Evolutionary conservation across 2,113 vertebrate species (phyloP), one percentile per base, ranked within the genome.

Genomic region (Pituophis catenifer): DNA sequence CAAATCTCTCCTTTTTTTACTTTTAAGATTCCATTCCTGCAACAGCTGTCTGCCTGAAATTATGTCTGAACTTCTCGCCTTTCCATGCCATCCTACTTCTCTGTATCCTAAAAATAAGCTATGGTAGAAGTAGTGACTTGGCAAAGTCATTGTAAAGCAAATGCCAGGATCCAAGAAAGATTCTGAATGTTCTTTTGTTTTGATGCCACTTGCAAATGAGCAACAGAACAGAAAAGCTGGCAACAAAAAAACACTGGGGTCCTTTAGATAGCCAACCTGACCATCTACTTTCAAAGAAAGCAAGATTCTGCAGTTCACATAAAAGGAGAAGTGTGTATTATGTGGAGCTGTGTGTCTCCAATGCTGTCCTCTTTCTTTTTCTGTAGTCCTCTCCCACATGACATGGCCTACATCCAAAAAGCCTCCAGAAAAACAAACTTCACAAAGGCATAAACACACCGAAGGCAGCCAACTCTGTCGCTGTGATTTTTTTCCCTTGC

Each of bases 61-160:
- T 33, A 93, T 8, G 54, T 54, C 65, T 89, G 88, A 90, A 90
- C 92, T 24, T 93, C 92, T 93, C 44, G 29, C 65, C 92, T 93
- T 90, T 89, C 88, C 89, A 44, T 90, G 54, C 88, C 70, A 86
- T 88, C 57, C 65, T 59, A 24, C 70, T 70, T 93, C 8, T 65
- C 85, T 85, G 53, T 50, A 59, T 89, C 53, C 92, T 93, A 93
- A 93, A 90, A 93, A 93, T 93, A 93, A 89, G 50, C 53, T 89
- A 89, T n/a, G 65, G 65, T 89, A 53, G 62, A 81, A 92, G 62
- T 54, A n/a, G 54, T 93, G 88, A 29, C 65, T 90, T 90, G 88
- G 92, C 92, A 93, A 58, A 75, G 54, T 54, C 65, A 85, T 11
- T 2, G 23, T 44, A 7, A 65, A 89, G 88, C 88, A 81, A 89